Evolutionary conservation across 2,797 vertebrate species (phyloP).

Genomic region (Chanos chanos): DNA sequence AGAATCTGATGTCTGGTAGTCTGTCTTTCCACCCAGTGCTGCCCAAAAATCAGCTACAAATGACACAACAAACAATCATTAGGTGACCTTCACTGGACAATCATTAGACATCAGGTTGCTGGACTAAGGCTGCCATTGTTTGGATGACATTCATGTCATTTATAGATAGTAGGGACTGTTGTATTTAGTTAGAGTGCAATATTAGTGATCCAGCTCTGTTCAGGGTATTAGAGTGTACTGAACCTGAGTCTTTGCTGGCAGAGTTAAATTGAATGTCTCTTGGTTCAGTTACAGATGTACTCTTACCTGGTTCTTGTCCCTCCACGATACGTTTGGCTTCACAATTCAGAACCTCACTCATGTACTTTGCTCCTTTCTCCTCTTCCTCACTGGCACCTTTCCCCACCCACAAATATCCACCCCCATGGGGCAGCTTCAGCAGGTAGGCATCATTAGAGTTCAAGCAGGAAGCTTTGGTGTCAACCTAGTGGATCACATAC

Average conservation of each 20-base stretch:
- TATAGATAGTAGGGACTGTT: too few relatives aligned
- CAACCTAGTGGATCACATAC: constrained; percentile 67
- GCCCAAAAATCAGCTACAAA: constrained; percentile 80
- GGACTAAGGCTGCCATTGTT: too few relatives aligned
- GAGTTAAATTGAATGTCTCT: too few relatives aligned
- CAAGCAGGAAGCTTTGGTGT: constrained; percentile 69
- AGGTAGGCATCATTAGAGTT: constrained; percentile 90
- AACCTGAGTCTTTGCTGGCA: too few relatives aligned
- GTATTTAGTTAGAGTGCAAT: too few relatives aligned
- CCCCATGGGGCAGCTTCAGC: constrained; percentile 71
- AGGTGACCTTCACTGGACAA: not conserved
- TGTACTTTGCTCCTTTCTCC: constrained; percentile 72
- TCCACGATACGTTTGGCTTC: constrained; percentile 66
- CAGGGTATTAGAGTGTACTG: too few relatives aligned
- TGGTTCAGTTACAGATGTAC: too few relatives aligned
- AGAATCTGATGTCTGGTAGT: constrained; percentile 81
- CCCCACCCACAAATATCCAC: constrained; percentile 79
- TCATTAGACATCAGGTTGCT: not conserved
- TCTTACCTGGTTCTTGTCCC: constrained; percentile 80
- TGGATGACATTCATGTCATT: too few relatives aligned
- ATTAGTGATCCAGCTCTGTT: too few relatives aligned
- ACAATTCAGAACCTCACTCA: constrained; percentile 71
- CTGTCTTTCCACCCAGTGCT: constrained; percentile 75
- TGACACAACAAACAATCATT: not conserved
- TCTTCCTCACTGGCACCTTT: constrained; percentile 84